Conservation (phyloP, 2,113 vertebrate genomes). For the Macaca nemestrina region DNA sequence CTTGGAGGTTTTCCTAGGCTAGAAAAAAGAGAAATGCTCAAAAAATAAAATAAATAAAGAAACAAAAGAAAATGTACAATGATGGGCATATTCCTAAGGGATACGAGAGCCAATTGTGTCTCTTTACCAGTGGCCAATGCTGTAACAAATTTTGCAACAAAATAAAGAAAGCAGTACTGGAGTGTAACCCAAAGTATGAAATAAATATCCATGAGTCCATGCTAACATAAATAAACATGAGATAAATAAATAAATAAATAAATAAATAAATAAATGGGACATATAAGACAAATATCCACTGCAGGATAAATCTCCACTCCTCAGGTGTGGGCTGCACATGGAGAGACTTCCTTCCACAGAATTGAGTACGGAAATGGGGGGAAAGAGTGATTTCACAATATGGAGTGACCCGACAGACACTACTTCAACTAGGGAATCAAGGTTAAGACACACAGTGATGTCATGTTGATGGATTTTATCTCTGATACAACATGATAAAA, state of each 20-base stretch:
- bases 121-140: neutral
- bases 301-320: neutral
- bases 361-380: neutral
- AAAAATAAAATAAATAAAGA: neutral
- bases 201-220: neutral
- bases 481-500: neutral
- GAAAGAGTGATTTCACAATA: neutral
- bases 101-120: neutral
- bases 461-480: neutral
- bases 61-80: neutral
- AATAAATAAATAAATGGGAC: neutral
- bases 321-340: neutral
- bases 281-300: neutral
- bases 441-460: neutral
- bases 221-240: neutral
- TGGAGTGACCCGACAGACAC: neutral
- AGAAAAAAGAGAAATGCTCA: neutral
- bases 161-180: neutral
- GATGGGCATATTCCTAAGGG: neutral
- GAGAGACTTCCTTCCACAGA: neutral
- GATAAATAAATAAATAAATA: neutral
- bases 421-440: neutral
- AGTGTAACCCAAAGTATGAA: neutral
- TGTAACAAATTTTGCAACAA: neutral
- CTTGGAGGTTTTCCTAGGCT: neutral